Evolutionary conservation across 2,888 invertebrate species (phyloP).

Genomic region (Xylota segnis): DNA sequence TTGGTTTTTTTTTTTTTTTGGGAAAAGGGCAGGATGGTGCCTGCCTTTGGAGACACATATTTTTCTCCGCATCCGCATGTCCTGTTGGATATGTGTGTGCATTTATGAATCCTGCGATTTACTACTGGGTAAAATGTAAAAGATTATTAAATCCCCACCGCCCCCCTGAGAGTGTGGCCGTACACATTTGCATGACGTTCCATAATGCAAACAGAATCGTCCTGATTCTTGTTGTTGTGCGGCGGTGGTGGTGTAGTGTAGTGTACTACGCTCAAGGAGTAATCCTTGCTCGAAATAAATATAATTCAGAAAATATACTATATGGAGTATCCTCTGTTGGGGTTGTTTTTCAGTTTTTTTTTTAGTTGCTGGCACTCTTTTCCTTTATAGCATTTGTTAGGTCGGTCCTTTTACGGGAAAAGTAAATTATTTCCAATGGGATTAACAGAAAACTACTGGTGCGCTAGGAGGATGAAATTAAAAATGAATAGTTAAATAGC

Average conservation of each 20-base stretch:
- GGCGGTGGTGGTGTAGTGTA: background rate
- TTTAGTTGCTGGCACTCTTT: constrained; percentile 17
- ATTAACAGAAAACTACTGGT: constrained; percentile 31
- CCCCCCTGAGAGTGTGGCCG: constrained; percentile 32
- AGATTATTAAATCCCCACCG: constrained; percentile 66
- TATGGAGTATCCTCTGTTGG: constrained; percentile 10
- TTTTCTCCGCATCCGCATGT: background rate
- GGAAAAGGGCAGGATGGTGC: constrained; percentile 35
- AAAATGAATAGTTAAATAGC: constrained; percentile 64
- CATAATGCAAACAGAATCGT: constrained; percentile 8
- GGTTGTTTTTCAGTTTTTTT: background rate
- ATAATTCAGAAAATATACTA: background rate
- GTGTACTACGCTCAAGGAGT: constrained; percentile 29
- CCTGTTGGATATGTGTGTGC: constrained; percentile 13
- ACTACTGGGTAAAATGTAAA: constrained; percentile 46
- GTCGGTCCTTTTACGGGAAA: constrained; percentile 36
- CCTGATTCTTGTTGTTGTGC: constrained; percentile 3
- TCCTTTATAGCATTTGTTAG: constrained; percentile 25
- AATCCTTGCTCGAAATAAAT: constrained; percentile 53
- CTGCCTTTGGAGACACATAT: constrained; percentile 24
- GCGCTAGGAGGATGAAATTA: constrained; percentile 44
- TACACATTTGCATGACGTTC: constrained; percentile 54
- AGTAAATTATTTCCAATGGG: constrained; percentile 54
- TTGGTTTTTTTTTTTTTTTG: no score
- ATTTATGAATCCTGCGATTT: constrained; percentile 55